phyloP scores from a whole-genome alignment of 1,140 invertebrate genomes.

The Drosophila ananassae region DNA sequence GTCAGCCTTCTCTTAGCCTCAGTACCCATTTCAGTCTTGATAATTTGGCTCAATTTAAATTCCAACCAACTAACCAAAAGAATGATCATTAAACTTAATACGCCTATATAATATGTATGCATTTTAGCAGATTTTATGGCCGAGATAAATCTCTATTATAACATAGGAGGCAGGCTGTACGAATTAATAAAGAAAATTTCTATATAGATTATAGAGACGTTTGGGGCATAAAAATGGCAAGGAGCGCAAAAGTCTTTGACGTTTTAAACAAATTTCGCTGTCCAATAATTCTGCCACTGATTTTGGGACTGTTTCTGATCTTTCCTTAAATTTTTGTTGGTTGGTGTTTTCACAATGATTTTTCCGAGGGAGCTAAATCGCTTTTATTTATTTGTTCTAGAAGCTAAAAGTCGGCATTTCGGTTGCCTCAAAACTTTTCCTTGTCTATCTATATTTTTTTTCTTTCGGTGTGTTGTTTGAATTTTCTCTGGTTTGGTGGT shows the following conservation, averaged over 20 bases:
- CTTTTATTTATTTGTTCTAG: slow-evolving; percentile 76
- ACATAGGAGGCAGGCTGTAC: slow-evolving; percentile 20
- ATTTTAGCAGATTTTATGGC: background rate
- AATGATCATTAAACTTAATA: slow-evolving; percentile 21
- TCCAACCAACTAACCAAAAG: slow-evolving; percentile 4
- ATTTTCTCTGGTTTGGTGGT: slow-evolving; percentile 24
- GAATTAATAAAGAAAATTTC: slow-evolving; percentile 27
- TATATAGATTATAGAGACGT: slow-evolving; percentile 18
- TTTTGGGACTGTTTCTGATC: slow-evolving; percentile 22
- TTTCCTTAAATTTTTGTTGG: slow-evolving; percentile 20
- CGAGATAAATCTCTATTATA: slow-evolving; percentile 22
- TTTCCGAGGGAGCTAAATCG: slow-evolving; percentile 35
- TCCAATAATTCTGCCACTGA: slow-evolving; percentile 40
- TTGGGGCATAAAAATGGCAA: slow-evolving; percentile 53
- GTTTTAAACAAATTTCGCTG: slow-evolving; percentile 63
- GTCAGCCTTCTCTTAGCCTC: background rate
- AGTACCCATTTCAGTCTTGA: background rate
- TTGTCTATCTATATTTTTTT: slow-evolving; percentile 18
- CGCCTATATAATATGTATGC: slow-evolving; percentile 2
- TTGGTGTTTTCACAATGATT: slow-evolving; percentile 30
- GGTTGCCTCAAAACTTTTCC: slow-evolving; percentile 45
- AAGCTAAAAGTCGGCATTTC: slow-evolving; percentile 50
- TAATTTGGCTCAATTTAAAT: slow-evolving; percentile 7
- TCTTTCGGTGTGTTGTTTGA: slow-evolving; percentile 2
- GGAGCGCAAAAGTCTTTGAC: slow-evolving; percentile 65